Evolutionary conservation across 2,797 vertebrate species (phyloP), one percentile per base, ranked within the genome.

Genomic region (Pangasius sanitwongsei): DNA sequence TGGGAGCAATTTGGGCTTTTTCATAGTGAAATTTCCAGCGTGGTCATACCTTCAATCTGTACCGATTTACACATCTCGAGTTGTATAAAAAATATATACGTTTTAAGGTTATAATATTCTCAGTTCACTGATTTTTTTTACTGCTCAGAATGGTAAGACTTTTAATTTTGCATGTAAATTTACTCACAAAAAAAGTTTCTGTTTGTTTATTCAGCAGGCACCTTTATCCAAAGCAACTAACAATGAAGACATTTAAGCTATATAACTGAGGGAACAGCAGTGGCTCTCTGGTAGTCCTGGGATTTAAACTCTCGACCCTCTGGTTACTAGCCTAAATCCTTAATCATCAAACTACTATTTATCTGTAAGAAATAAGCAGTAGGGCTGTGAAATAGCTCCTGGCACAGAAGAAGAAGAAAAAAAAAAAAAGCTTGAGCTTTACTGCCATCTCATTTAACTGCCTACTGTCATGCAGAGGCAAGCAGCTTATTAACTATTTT

Each of bases 1-100:
- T 53, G 34, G 59, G 70, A 88, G 44, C 70, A 37, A 63, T 72
- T 85, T 88, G 28, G 41, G 81, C 15, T n/a, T 37, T 61, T 74
- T 70, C 55, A 8, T 59, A 34, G 9, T 59, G 9, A 34, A 41
- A 59, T 23, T 59, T 59, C 34, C 74, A 50, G 44, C 31, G 16
- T 34, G 37, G 11, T n/a, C 2, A 20, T 55, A 20, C 28, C 18
- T 55, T 11, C 50, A 4, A 18, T 57, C 77, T 55, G 77, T 31
- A 55, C 53, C 4, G 9, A 57, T n/a, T 31, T 53, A 25, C 48
- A 50, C 44, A 57, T 12, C 16, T 18, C 1, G 9, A 34, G 16
- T 25, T 37, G 31, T 25, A 50, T 48, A 50, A 50, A 50, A 48
- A 28, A 15, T 50, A 41, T 50, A 9, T 1, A 53, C 1, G 7